A percentile compares a stretch with the other conserved stretches of the same genome.
Evolutionary conservation across 2,888 invertebrate species (phyloP).

Genomic region (Acanthosepion pharaonis): DNA sequence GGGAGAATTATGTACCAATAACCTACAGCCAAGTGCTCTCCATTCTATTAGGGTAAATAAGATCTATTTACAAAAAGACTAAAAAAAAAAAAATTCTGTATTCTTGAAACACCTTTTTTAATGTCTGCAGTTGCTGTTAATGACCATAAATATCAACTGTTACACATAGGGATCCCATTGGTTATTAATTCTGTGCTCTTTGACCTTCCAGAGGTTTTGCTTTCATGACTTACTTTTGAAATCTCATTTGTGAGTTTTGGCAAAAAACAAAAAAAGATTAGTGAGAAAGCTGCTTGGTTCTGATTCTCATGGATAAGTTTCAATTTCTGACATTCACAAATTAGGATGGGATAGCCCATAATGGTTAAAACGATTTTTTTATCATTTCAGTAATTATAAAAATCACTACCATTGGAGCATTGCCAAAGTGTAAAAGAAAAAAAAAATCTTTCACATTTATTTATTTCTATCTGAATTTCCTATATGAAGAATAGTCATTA

Average conservation of each 20-base stretch:
- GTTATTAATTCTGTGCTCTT: background rate
- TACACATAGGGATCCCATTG: background rate
- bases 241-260: background rate
- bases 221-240: background rate
- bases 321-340: background rate
- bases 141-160: background rate
- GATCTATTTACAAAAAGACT: no score
- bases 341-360: background rate
- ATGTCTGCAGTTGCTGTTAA: background rate
- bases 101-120: background rate
- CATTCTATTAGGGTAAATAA: no score
- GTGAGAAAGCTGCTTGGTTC: background rate
- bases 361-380: background rate
- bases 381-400: no score
- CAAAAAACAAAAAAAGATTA: background rate
- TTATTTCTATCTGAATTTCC: no score
- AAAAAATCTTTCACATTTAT: no score
- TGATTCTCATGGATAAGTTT: background rate
- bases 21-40: no score
- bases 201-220: background rate
- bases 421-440: no score
- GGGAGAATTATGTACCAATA: no score
- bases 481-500: no score
- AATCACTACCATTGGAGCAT: no score
- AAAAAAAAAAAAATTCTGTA: no score